These are phyloP conservation scores for Pelosia muscerda DNA, from an alignment of 2,888 invertebrate species.

Conservation along the genomic window DNA sequence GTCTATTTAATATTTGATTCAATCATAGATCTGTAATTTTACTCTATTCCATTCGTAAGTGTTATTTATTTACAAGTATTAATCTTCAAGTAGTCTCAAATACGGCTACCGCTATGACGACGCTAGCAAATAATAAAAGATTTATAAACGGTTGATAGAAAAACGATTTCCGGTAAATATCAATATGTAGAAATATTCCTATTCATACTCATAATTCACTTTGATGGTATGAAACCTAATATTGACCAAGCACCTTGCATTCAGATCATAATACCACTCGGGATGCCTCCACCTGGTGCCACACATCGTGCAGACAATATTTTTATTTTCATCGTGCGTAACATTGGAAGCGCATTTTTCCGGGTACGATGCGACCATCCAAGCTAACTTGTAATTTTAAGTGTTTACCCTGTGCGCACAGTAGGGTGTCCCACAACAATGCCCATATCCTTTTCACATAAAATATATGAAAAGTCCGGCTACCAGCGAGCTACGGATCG, in stretches of 20 bases:
- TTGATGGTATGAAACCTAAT: slow-evolving; percentile 22
- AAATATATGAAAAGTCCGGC: slow-evolving; percentile 85
- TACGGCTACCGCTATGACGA: too few relatives aligned
- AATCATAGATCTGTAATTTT: not conserved
- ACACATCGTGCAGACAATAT: slow-evolving; percentile 63
- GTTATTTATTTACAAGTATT: not conserved
- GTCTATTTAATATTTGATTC: not conserved
- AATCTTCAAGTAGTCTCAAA: not conserved
- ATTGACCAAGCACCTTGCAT: slow-evolving; percentile 19
- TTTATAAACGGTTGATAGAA: not conserved
- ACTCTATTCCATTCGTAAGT: not conserved
- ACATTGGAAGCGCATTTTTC: slow-evolving; percentile 85
- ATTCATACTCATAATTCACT: slow-evolving; percentile 23
- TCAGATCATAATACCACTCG: slow-evolving; percentile 29
- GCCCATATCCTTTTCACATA: slow-evolving; percentile 86
- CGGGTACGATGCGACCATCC: slow-evolving; percentile 63
- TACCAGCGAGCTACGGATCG: slow-evolving; percentile 81
- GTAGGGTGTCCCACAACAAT: slow-evolving; percentile 83
- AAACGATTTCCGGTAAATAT: slow-evolving; percentile 14
- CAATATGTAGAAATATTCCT: slow-evolving; percentile 17
- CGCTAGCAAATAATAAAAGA: not conserved
- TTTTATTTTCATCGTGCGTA: slow-evolving; percentile 81
- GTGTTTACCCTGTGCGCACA: slow-evolving; percentile 82
- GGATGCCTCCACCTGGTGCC: slow-evolving; percentile 46
- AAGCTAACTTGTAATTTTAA: slow-evolving; percentile 84